Evolutionary conservation across 2,113 vertebrate genomes (phyloP).

Genomic region (Columba janthina): DNA sequence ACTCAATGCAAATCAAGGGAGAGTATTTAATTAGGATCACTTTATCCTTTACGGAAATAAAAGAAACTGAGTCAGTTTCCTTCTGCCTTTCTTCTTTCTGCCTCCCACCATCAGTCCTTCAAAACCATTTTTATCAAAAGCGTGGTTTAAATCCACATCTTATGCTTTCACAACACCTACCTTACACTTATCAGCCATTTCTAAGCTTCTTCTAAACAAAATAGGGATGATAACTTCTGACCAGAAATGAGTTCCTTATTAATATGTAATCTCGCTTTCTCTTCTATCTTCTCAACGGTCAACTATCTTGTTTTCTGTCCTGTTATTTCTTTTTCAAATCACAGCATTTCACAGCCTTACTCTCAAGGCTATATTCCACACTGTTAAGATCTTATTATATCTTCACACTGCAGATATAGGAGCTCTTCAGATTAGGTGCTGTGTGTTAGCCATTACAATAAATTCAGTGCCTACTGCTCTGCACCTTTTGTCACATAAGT

Average conservation of each 20-base stretch:
- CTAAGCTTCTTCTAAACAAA: background rate
- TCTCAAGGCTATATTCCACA: background rate
- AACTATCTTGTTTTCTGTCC: background rate
- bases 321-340: background rate
- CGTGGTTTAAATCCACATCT: background rate
- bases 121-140: background rate
- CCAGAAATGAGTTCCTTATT: background rate
- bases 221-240: background rate
- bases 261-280: background rate
- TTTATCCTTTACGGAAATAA: constrained; percentile 19
- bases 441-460: background rate
- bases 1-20: background rate
- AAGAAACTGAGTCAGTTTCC: background rate
- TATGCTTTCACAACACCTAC: background rate
- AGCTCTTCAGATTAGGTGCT: background rate
- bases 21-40: constrained; percentile 2
- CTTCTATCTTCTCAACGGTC: background rate
- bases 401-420: background rate
- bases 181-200: background rate
- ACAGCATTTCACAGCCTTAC: background rate
- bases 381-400: background rate
- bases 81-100: background rate
- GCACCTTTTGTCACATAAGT: background rate
- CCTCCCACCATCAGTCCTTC: background rate
- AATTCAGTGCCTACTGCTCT: background rate